Base-by-base conservation (phyloP, 2,888 invertebrate genomes). In the Cantharis lateralis region DNA sequence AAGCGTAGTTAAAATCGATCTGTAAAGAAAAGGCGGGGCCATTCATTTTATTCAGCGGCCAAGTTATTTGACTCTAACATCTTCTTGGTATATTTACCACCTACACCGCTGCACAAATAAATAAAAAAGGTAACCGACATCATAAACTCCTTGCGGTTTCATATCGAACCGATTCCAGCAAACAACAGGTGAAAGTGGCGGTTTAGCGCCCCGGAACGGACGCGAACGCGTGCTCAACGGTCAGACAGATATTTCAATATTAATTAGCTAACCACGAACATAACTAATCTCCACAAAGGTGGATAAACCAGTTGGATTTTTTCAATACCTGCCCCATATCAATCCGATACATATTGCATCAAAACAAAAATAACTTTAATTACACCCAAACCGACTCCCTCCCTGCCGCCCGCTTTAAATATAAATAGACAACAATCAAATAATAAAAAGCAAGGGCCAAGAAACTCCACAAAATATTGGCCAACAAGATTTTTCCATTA, bases 21-120 rank as follows among this genome's bases (percentile, higher is more conserved):
- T 76, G 76, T 63, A 76, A 69, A 69, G 72, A 76, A 76, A 72
- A 72, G 76, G 72, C 64, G 76, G 76, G 73, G 70, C 70, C 70
- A 76, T 69, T 73, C 69, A 70, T 62, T 76, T 76, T 76, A 72
- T 76, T 72, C 72, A 16, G 71, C 68, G 69, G 72, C 72, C 72
- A 24, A 66, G 20, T 66, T 66, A 66, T 66, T 66, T 66, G 24
- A 24, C 64, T 24, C 64, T 24, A 24, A 66, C 20, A 18, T 66
- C 64, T 66, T 66, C 64, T 18, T 48, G 48, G n/a, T 48, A 48
- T 66, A 18, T 66, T 18, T 66, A 66, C 64, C 64, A 66, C 64
- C 64, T 66, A 66, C 64, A 66, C 64, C 20, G 32, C 48, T 48
- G 48, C 48, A 48, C 13, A 48, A 48, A 48, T n/a, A 48, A 48